These are phyloP conservation scores for Cheirogaleus medius DNA, from an alignment of 2,113 vertebrate genomes.

Conservation along the genomic window DNA sequence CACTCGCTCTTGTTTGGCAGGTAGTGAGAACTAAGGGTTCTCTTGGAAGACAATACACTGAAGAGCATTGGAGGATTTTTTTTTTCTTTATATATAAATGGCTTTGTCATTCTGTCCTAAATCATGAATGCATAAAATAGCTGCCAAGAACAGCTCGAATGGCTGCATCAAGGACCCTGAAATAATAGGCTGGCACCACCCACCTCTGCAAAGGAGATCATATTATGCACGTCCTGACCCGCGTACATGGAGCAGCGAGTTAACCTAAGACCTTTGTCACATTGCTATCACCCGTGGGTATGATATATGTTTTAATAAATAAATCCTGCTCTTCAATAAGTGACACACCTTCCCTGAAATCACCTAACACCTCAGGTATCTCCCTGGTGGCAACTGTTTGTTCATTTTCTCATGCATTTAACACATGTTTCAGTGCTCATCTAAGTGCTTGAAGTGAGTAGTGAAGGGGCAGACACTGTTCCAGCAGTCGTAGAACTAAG, in stretches of 20 bases:
- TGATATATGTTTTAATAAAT: not conserved
- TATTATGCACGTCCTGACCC: not conserved
- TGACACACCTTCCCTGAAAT: not conserved
- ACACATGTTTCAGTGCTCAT: no score
- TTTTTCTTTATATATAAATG: conserved; percentile 38
- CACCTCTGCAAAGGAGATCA: not conserved
- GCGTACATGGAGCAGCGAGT: not conserved
- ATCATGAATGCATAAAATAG: conserved; percentile 24
- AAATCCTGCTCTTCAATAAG: not conserved
- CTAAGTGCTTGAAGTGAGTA: not conserved
- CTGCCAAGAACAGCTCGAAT: conserved; percentile 27
- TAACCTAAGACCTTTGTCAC: not conserved
- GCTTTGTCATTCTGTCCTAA: conserved; percentile 62
- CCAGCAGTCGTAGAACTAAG: no score
- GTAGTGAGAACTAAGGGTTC: conserved; percentile 54
- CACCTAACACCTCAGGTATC: not conserved
- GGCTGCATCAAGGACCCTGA: not conserved
- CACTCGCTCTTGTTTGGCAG: conserved; percentile 36
- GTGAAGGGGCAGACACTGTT: not conserved
- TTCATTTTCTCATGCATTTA: not conserved
- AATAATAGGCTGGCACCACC: not conserved
- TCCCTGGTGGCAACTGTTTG: not conserved
- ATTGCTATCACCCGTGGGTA: not conserved
- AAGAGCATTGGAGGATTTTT: not conserved
- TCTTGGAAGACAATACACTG: conserved; percentile 62